These are phyloP conservation scores for Meiosimyza decipiens DNA, from an alignment of 2,888 invertebrate species.

Conservation along the genomic window DNA sequence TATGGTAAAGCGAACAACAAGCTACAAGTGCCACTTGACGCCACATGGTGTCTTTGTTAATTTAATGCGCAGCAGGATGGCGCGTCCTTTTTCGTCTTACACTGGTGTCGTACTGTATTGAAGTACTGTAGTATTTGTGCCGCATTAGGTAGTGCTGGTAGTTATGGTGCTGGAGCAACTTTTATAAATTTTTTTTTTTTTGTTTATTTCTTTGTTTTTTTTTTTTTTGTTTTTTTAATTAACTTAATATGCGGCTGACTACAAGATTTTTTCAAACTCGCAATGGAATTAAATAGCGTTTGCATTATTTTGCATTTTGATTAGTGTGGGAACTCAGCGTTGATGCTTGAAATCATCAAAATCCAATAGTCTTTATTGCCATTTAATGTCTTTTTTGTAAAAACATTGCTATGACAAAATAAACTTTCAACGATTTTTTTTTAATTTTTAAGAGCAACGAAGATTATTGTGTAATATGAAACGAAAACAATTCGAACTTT, in stretches of 20 bases:
- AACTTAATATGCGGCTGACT: slow-evolving; percentile 16
- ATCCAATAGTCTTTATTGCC: no score
- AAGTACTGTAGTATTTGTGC: neutral
- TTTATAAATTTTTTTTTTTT: neutral
- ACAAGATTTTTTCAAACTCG: neutral
- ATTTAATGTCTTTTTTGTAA: no score
- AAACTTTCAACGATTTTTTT: no score
- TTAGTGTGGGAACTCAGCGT: slow-evolving; percentile 30
- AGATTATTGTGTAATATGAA: no score
- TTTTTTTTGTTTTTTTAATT: slow-evolving; percentile 14
- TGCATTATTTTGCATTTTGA: slow-evolving; percentile 14
- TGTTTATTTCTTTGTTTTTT: slow-evolving; percentile 5
- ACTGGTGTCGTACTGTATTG: neutral
- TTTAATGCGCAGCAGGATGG: slow-evolving; percentile 50
- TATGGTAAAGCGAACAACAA: slow-evolving; percentile 30
- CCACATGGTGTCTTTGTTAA: slow-evolving; percentile 53
- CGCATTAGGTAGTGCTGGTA: neutral
- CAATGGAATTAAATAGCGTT: neutral
- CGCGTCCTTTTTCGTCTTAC: neutral
- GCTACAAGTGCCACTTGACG: slow-evolving; percentile 49
- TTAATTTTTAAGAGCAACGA: no score
- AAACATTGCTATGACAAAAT: no score
- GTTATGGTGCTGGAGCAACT: neutral
- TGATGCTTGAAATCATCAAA: neutral
- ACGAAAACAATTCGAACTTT: no score